Conservation (phyloP, 2,888 invertebrate species). For the Helicoverpa assulta region DNA sequence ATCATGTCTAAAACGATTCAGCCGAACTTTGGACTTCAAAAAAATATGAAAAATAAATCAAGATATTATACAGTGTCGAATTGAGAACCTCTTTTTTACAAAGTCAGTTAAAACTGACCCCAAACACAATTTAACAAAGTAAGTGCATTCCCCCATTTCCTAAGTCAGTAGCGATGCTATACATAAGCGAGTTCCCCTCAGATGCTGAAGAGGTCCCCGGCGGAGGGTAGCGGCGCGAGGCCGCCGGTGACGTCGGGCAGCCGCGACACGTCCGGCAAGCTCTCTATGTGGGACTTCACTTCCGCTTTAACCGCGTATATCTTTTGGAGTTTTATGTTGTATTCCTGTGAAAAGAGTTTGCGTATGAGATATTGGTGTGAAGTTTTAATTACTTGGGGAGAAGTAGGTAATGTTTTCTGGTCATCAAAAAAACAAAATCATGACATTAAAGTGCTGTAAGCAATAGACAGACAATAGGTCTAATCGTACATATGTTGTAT, state of each 20-base stretch:
- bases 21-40: no score
- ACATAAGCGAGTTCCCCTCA: conserved; percentile 73
- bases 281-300: conserved; percentile 97
- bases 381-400: no score
- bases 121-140: neutral
- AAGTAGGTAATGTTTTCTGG: no score
- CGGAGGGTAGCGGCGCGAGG: conserved; percentile 97
- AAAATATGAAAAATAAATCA: no score
- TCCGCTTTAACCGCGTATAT: conserved; percentile 96
- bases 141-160: conserved; percentile 24
- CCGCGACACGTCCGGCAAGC: conserved; percentile 97
- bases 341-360: conserved; percentile 93
- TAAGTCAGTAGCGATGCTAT: neutral
- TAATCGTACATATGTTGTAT: no score
- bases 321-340: conserved; percentile 96
- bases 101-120: neutral
- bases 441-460: no score
- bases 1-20: no score
- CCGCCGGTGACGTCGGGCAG: conserved; percentile 98
- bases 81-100: no score
- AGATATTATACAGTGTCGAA: no score
- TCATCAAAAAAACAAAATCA: no score
- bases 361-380: no score
- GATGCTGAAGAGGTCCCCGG: conserved; percentile 97
- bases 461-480: no score